These are phyloP conservation scores for Taurulus bubalis DNA, from an alignment of 2,113 vertebrate genomes.

Conservation along the genomic window DNA sequence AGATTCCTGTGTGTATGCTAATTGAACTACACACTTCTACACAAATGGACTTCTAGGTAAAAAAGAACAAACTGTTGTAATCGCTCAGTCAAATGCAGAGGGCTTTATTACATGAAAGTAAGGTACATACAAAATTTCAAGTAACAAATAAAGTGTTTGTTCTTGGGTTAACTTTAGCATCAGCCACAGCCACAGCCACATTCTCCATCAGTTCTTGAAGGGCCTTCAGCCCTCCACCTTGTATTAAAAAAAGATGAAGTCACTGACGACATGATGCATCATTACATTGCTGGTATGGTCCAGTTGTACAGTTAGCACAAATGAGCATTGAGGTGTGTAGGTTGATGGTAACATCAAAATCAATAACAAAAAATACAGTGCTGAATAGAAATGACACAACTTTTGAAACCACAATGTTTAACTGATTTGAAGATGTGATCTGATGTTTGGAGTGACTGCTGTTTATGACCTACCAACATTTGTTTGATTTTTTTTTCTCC, in stretches of 20 bases:
- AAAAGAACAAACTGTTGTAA: neutral
- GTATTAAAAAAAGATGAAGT: conserved; percentile 16
- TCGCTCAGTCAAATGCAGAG: conserved; percentile 75
- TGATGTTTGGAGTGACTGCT: conserved; percentile 40
- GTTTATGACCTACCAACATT: conserved; percentile 64
- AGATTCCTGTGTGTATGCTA: neutral
- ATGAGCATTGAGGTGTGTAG: conserved; percentile 56
- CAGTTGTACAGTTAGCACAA: conserved; percentile 42
- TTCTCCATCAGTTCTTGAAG: conserved; percentile 36
- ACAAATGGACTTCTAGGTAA: neutral
- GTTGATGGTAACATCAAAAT: conserved; percentile 37
- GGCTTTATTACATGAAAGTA: conserved; percentile 80
- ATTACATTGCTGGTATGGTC: conserved; percentile 40
- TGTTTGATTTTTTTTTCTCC: conserved; percentile 50
- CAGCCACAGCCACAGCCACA: neutral
- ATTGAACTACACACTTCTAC: conserved; percentile 4
- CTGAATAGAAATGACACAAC: conserved; percentile 31
- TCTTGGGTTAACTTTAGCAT: conserved; percentile 51
- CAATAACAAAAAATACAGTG: conserved; percentile 34
- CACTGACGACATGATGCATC: conserved; percentile 17
- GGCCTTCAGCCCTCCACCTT: conserved; percentile 2
- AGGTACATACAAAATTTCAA: conserved; percentile 80
- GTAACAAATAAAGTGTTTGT: conserved; percentile 76
- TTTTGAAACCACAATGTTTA: conserved; percentile 25
- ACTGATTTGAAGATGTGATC: conserved; percentile 20